phyloP scores from a whole-genome alignment of 1,140 invertebrate species.

The Pachypeltis micranthus region DNA sequence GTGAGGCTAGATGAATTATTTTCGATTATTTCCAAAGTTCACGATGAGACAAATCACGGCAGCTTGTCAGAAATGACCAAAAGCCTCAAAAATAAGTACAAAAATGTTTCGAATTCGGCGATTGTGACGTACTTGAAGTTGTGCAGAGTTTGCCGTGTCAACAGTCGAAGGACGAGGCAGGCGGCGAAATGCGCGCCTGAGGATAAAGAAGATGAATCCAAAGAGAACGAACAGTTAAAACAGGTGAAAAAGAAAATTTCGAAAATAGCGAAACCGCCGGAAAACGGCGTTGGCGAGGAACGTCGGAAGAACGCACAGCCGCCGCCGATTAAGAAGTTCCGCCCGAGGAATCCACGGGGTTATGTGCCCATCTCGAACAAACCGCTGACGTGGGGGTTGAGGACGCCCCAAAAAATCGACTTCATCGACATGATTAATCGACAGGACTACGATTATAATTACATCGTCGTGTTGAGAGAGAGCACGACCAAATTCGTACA shows the following conservation, averaged over 20 bases:
- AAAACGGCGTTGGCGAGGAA: neutral
- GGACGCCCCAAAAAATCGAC: neutral
- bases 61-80: neutral
- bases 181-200: neutral
- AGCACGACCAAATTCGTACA: slow-evolving; percentile 10
- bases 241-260: neutral
- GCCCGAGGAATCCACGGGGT: neutral
- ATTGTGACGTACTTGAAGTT: neutral
- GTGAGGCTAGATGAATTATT: slow-evolving; percentile 1
- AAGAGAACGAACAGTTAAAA: neutral
- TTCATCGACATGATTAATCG: slow-evolving; percentile 1
- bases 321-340: neutral
- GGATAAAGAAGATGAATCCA: neutral
- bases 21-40: neutral
- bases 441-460: slow-evolving; percentile 4
- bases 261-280: neutral
- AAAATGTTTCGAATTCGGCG: slow-evolving; percentile 2
- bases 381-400: neutral
- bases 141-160: neutral
- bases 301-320: neutral
- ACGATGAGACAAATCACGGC: neutral
- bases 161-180: neutral
- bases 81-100: slow-evolving; percentile 1
- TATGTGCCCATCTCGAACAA: neutral
- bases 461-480: neutral